Conservation (phyloP, 2,888 invertebrate species). For the Lepidocyrtoides sp. region DNA sequence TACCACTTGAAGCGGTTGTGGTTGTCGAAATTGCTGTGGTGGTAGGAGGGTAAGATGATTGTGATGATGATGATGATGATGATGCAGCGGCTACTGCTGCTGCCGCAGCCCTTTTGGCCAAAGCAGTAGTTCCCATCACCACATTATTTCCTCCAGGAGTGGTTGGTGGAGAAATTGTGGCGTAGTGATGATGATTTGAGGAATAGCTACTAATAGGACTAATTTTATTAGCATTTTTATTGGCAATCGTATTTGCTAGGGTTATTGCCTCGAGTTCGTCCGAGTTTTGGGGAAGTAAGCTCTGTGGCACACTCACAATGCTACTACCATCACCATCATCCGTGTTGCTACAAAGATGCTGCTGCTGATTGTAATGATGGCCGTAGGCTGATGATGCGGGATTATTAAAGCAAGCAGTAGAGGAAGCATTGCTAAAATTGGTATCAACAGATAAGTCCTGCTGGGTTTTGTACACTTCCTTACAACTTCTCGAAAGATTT, state of each 20-base stretch:
- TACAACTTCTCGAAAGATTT: conserved; percentile 67
- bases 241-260: conserved; percentile 82
- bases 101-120: conserved; percentile 78
- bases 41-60: conserved; percentile 15
- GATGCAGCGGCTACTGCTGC: conserved; percentile 56
- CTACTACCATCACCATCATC: conserved; percentile 6
- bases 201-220: conserved; percentile 77
- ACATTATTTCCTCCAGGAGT: conserved; percentile 67
- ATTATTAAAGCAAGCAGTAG: conserved; percentile 17
- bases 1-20: conserved; percentile 24
- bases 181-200: conserved; percentile 68
- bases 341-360: not conserved
- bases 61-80: not conserved
- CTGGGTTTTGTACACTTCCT: conserved; percentile 66
- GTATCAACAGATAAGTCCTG: conserved; percentile 69
- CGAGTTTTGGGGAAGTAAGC: conserved; percentile 74
- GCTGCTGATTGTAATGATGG: conserved; percentile 21
- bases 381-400: conserved; percentile 50
- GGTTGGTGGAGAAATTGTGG: conserved; percentile 64
- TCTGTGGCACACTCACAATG: conserved; percentile 59
- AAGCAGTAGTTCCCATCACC: conserved; percentile 73
- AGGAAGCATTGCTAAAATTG: conserved; percentile 42
- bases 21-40: not conserved
- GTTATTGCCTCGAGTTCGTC: conserved; percentile 80
- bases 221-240: conserved; percentile 84